Evolutionary conservation across 2,888 invertebrate genomes (phyloP).

Genomic region (Hipparchia semele): DNA sequence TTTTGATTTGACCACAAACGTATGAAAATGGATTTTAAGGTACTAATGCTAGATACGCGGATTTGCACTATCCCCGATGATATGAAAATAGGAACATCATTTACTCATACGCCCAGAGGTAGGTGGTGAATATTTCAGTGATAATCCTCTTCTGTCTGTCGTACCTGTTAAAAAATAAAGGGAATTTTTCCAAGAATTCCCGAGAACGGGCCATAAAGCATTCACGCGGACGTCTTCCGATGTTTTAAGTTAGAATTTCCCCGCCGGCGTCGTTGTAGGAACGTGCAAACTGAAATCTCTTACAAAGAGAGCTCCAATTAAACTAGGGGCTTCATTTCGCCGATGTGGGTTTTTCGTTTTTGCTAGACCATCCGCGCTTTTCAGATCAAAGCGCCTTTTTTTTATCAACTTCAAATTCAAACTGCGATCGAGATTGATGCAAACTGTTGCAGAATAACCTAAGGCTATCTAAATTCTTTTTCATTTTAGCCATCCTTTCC

Average conservation of each 20-base stretch:
- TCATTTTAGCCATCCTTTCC: background rate
- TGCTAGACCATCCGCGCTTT: conserved; percentile 1
- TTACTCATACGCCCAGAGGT: too few relatives aligned
- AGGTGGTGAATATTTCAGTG: too few relatives aligned
- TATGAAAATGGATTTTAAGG: too few relatives aligned
- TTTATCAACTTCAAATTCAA: background rate
- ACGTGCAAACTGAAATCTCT: conserved; percentile 5
- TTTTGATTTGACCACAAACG: too few relatives aligned
- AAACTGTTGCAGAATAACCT: background rate
- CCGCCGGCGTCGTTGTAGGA: background rate
- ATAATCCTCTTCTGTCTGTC: too few relatives aligned
- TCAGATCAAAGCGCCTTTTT: conserved; percentile 8
- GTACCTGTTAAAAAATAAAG: background rate
- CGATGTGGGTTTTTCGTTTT: background rate
- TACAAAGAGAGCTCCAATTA: conserved; percentile 11
- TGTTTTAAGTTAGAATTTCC: background rate
- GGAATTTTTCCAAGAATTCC: background rate
- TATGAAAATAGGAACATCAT: too few relatives aligned
- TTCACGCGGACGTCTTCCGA: background rate
- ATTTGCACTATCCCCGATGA: too few relatives aligned
- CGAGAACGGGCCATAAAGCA: background rate
- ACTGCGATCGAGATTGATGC: conserved; percentile 8
- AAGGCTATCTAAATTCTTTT: background rate
- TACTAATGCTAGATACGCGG: too few relatives aligned
- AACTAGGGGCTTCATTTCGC: background rate